Percentiles rank a stretch among this genome's conserved stretches.
These are phyloP conservation scores for Corythaixoides concolor DNA, from an alignment of 2,113 vertebrate genomes.

Conservation along the genomic window DNA sequence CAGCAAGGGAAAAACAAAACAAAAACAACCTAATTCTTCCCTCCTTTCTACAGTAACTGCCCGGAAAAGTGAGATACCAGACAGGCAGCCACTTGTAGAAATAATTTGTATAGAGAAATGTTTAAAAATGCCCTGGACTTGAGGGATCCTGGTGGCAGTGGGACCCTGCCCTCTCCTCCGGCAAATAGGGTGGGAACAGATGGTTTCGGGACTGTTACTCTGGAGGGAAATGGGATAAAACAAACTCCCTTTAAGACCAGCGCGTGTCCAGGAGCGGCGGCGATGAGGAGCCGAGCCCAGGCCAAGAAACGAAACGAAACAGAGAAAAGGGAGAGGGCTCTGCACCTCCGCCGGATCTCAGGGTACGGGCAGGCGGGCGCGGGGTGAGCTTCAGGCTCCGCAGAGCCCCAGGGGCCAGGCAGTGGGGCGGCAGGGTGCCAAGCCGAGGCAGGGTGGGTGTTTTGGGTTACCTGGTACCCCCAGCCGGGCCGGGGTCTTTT, in stretches of 20 bases:
- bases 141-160: background rate
- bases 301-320: accelerated
- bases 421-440: background rate
- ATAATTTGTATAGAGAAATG: background rate
- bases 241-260: background rate
- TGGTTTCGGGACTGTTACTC: background rate
- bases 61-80: background rate
- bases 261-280: background rate
- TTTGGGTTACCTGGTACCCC: background rate
- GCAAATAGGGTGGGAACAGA: accelerated
- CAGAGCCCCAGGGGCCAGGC: background rate
- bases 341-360: background rate
- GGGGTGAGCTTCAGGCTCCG: too few relatives aligned
- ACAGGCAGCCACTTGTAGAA: background rate
- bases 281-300: background rate
- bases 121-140: background rate
- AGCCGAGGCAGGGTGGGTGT: background rate
- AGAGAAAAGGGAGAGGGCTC: background rate
- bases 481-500: background rate
- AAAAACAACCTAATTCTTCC: background rate
- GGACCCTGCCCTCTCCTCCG: background rate
- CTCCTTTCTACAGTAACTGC: background rate
- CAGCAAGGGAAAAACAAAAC: background rate
- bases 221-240: background rate
- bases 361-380: background rate